phyloP scores from a whole-genome alignment of 2,797 vertebrate species.

The Ataeniobius toweri region DNA sequence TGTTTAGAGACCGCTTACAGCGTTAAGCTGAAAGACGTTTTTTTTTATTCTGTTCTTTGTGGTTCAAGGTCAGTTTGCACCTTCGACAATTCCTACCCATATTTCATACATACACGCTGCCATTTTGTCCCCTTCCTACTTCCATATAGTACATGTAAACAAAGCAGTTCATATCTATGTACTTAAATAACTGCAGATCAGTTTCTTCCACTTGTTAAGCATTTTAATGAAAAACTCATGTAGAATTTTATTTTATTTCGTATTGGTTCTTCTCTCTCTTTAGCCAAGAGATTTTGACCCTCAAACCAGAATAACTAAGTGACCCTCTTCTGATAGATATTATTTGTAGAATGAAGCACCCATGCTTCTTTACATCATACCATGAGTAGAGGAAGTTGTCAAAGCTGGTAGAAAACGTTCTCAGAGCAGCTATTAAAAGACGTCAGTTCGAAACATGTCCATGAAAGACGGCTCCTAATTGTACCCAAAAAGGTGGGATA shows the following conservation, averaged over 20 bases:
- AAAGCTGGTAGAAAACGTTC: not conserved
- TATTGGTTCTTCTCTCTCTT: not conserved
- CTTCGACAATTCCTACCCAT: too few relatives aligned
- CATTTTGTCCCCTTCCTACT: not conserved
- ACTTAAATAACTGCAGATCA: too few relatives aligned
- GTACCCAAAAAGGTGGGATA: not conserved
- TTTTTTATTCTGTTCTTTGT: too few relatives aligned
- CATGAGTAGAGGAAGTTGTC: not conserved
- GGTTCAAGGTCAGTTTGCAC: too few relatives aligned
- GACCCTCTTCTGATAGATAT: not conserved
- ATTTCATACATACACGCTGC: too few relatives aligned
- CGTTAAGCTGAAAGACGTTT: too few relatives aligned
- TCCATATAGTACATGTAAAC: not conserved
- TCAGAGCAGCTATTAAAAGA: not conserved
- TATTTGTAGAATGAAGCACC: not conserved
- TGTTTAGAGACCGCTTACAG: too few relatives aligned
- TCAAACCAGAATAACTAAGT: not conserved
- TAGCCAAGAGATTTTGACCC: not conserved
- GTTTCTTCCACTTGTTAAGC: not conserved
- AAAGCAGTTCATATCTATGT: not conserved
- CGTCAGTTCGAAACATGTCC: not conserved
- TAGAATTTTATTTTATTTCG: too few relatives aligned
- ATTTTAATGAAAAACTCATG: not conserved
- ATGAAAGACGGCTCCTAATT: not conserved
- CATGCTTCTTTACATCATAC: not conserved